A percentile compares a stretch with the other conserved stretches of the same genome.
Evolutionary conservation across 2,797 vertebrate genomes (phyloP).

Genomic region (Australoheros facetus): DNA sequence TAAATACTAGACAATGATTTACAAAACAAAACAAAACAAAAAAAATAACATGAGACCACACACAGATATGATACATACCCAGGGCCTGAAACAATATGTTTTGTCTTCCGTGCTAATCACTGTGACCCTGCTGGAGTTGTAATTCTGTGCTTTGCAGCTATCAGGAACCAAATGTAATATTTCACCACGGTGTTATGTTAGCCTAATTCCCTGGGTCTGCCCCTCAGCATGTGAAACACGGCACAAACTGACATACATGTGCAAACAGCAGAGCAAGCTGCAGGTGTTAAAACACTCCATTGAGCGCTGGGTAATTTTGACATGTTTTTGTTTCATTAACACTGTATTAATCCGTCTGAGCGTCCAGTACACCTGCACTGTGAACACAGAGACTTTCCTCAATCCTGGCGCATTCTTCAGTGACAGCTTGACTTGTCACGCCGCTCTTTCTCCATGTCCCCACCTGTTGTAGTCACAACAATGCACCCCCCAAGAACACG

Average conservation of each 20-base stretch:
- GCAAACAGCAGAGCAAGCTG: slow-evolving; percentile 47
- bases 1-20: slow-evolving; percentile 28
- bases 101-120: slow-evolving; percentile 46
- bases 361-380: slow-evolving; percentile 68
- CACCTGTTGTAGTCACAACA: slow-evolving; percentile 81
- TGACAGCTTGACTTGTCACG: slow-evolving; percentile 76
- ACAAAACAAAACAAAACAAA: background rate
- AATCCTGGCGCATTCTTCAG: slow-evolving; percentile 73
- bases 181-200: slow-evolving; percentile 65
- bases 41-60: slow-evolving; percentile 42
- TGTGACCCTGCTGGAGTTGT: slow-evolving; percentile 40
- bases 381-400: slow-evolving; percentile 64
- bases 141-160: slow-evolving; percentile 60
- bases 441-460: slow-evolving; percentile 69
- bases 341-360: slow-evolving; percentile 83
- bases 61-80: slow-evolving; percentile 30
- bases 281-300: slow-evolving; percentile 68
- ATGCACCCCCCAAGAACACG: slow-evolving; percentile 25
- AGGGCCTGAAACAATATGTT: slow-evolving; percentile 48
- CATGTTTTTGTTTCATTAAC: slow-evolving; percentile 92
- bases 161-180: slow-evolving; percentile 65
- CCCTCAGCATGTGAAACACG: slow-evolving; percentile 40
- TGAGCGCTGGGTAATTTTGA: slow-evolving; percentile 63
- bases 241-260: slow-evolving; percentile 56
- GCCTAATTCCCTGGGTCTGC: slow-evolving; percentile 54